Percentiles rank a stretch among this genome's conserved stretches.
phyloP scores from a whole-genome alignment of 2,113 vertebrate species.

The Rhinogobius similis region DNA sequence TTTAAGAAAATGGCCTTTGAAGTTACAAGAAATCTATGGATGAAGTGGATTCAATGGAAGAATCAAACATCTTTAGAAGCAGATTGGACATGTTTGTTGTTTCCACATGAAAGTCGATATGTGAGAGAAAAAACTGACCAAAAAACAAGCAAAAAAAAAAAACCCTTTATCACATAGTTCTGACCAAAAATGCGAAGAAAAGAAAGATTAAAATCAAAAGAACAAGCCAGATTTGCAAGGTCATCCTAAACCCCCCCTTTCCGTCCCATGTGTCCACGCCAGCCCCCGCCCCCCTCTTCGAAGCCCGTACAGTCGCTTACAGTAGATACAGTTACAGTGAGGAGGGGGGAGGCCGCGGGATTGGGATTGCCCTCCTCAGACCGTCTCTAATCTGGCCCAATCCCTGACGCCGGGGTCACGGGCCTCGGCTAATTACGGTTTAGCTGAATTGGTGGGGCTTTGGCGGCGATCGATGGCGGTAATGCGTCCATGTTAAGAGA shows the following conservation, averaged over 20 bases:
- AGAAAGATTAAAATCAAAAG: no score
- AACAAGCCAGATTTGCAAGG: not conserved
- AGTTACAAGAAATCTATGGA: no score
- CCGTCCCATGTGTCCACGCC: not conserved
- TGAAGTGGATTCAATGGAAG: no score
- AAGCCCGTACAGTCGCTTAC: not conserved
- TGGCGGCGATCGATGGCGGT: constrained; percentile 68
- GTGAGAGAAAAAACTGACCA: no score
- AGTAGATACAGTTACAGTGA: not conserved
- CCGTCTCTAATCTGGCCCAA: constrained; percentile 49
- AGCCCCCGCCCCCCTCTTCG: not conserved
- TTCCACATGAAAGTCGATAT: no score
- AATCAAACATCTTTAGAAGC: no score
- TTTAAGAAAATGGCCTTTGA: no score
- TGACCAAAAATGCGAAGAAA: no score
- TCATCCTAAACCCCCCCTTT: not conserved
- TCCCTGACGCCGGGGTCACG: constrained; percentile 41
- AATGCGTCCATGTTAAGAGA: constrained; percentile 64
- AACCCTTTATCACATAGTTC: no score
- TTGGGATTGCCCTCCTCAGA: constrained; percentile 35
- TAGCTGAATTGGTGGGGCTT: constrained; percentile 61
- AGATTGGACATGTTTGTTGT: no score
- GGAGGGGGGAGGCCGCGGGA: constrained; percentile 26
- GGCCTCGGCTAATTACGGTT: constrained; percentile 69
- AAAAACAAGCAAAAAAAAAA: no score